phyloP scores from a whole-genome alignment of 1,140 invertebrate genomes.

The Hermatobates lingyangjiaoensis region DNA sequence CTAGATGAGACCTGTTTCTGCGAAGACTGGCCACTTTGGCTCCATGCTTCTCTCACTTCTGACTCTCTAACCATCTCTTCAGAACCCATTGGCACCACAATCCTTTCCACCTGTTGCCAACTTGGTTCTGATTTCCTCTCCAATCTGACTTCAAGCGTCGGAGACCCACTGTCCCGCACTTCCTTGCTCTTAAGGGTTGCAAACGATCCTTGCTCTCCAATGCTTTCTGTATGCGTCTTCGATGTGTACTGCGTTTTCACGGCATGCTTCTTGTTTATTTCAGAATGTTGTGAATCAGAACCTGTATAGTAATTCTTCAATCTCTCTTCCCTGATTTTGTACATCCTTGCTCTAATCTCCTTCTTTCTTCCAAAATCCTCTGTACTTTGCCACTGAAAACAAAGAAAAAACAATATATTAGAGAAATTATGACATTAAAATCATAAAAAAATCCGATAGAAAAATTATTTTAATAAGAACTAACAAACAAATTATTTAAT shows the following conservation, averaged over 20 bases:
- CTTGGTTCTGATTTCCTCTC: no score
- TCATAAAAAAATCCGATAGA: no score
- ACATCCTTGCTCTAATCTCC: constrained; percentile 66
- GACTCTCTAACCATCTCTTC: no score
- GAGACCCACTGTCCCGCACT: constrained; percentile 51
- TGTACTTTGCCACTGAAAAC: constrained; percentile 57
- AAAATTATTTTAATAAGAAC: no score
- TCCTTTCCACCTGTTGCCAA: no score
- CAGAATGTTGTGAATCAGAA: constrained; percentile 24
- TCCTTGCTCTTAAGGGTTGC: constrained; percentile 55
- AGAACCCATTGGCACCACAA: no score
- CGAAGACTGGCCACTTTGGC: no score
- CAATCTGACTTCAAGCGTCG: constrained; percentile 39
- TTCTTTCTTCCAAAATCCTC: constrained; percentile 68
- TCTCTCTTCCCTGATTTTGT: constrained; percentile 54
- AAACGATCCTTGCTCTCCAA: constrained; percentile 46
- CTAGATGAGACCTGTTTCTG: no score
- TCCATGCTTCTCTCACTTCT: no score
- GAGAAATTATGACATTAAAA: background rate
- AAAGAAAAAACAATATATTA: background rate
- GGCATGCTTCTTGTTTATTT: constrained; percentile 17
- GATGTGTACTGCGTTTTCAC: no score
- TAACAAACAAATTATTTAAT: no score
- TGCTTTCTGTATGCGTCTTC: constrained; percentile 38
- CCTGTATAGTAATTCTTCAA: constrained; percentile 45